Evolutionary conservation across 2,888 invertebrate genomes (phyloP), one percentile per base, ranked within the genome.

Genomic region (Clunio marinus): DNA sequence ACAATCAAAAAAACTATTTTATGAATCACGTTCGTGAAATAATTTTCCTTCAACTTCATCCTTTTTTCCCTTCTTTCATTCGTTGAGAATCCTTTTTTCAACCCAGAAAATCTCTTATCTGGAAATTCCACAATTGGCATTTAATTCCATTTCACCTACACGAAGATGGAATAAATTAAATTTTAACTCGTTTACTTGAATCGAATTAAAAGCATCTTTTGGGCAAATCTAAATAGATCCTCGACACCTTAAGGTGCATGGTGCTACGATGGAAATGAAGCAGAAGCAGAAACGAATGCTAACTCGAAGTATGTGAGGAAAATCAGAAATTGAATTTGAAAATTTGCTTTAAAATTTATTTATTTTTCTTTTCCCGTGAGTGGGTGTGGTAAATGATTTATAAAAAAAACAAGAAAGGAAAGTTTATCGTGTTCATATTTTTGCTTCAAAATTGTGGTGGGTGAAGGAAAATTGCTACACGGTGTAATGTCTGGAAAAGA

Each of bases 101-200:
- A 32, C 32, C 32, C 45, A 15, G 13, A 45, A 45, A 45, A 4
- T 3, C 51, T 51, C 27, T 57, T 57, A 57, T 57, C 57, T 25
- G 24, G 20, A 51, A 51, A 51, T 51, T 20, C 51, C 51, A 20
- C 37, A 60, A 60, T 60, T 60, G 60, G 60, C 60, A 60, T 60
- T 60, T 60, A 60, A 60, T 60, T 60, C 37, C 60, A 60, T 60
- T 60, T 37, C 60, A n/a, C n/a, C n/a, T n/a, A 60, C 60, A 60
- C 37, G 60, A 60, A 60, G 60, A 60, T 37, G 24, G 60, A 60
- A 60, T 60, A 60, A 60, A 60, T 60, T 60, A 60, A 41, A 60
- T n/a, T 60, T 60, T 60, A 60, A 60, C 35, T 60, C 60, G 60
- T 51, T 51, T 51, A 51, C 41, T 51, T 8, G 22, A 17, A 51